Base-by-base conservation (phyloP, 2,113 vertebrate genomes). In the Nerophis ophidion region DNA sequence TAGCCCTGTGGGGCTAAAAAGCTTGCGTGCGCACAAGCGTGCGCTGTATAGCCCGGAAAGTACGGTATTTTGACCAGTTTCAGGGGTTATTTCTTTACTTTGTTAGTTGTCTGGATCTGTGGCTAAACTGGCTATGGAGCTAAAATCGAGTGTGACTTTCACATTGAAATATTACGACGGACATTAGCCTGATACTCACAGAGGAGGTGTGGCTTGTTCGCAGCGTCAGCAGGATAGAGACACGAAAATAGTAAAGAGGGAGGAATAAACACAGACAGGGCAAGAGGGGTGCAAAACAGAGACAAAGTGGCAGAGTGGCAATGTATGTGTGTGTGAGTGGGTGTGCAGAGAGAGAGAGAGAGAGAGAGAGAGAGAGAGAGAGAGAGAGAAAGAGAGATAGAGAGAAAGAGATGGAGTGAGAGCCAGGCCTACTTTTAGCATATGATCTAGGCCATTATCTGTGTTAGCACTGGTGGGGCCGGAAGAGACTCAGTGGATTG, bases 361-460 rank as follows among this genome's bases (percentile, higher is more conserved):
- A 66, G 75, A 71, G 61, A 16, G 3, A 4, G 2, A 26, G 26
- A 3, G 66, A 66, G 75, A 70, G 68, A 71, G 61, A 16, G 3
- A 4, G 2, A 26, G 26, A 3, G 66, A 66, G 75, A 70, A n/a
- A n/a, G n/a, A 46, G 63, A 42, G 58, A 26, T 17, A 47, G 62
- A 38, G 65, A 71, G 61, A 16, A 64, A 66, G 75, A 71, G 61
- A 16, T 26, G 26, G 2, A 26, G 26, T 26, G 66, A 66, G 75
- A 70, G 68, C 47, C 67, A 84, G 88, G 81, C 90, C 90, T 90
- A 90, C 83, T 90, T 91, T 91, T 87, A 79, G 85, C 82, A 75
- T 89, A 83, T 89, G 85, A 91, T 91, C 89, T 91, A 89, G 90
- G 90, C 87, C 90, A 91, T 90, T 91, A 91, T 91, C 87, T 91